Evolutionary conservation across 1,140 invertebrate species (phyloP).

Genomic region (Drosophila trapezifrons): DNA sequence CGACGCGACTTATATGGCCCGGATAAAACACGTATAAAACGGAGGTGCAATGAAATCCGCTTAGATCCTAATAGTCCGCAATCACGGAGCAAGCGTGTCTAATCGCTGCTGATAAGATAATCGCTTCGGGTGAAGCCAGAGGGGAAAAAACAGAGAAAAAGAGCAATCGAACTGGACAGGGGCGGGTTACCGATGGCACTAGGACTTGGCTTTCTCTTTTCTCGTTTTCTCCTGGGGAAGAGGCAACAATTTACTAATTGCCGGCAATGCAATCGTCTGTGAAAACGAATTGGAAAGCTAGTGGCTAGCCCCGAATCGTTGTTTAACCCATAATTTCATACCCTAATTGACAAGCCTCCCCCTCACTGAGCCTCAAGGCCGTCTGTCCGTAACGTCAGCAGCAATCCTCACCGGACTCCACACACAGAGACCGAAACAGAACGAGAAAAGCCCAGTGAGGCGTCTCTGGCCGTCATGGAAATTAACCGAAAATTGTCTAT

Average conservation of each 20-base stretch:
- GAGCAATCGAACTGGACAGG: not conserved
- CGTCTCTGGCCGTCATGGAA: conserved; percentile 26
- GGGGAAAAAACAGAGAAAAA: not conserved
- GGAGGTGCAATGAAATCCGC: conserved; percentile 59
- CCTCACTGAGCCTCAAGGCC: conserved; percentile 51
- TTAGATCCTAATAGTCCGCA: conserved; percentile 42
- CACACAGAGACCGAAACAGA: not conserved
- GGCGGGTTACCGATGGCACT: not conserved
- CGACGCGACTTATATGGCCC: not conserved
- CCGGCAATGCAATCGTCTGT: conserved; percentile 33
- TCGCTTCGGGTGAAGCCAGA: conserved; percentile 32
- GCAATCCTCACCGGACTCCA: conserved; percentile 4
- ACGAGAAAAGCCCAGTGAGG: not conserved
- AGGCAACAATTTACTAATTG: conserved; percentile 47
- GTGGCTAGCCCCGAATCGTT: conserved; percentile 1
- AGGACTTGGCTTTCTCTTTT: too few relatives aligned
- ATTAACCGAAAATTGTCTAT: conserved; percentile 42
- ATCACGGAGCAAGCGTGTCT: conserved; percentile 49
- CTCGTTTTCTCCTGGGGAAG: not conserved
- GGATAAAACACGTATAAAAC: conserved; percentile 14
- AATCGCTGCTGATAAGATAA: conserved; percentile 71
- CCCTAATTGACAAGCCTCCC: conserved; percentile 51
- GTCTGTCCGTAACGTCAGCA: conserved; percentile 60
- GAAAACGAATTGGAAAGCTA: conserved; percentile 28
- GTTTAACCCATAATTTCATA: conserved; percentile 68